Base-by-base conservation (phyloP, 2,113 vertebrate species). In the Pogonocichla stellata region DNA sequence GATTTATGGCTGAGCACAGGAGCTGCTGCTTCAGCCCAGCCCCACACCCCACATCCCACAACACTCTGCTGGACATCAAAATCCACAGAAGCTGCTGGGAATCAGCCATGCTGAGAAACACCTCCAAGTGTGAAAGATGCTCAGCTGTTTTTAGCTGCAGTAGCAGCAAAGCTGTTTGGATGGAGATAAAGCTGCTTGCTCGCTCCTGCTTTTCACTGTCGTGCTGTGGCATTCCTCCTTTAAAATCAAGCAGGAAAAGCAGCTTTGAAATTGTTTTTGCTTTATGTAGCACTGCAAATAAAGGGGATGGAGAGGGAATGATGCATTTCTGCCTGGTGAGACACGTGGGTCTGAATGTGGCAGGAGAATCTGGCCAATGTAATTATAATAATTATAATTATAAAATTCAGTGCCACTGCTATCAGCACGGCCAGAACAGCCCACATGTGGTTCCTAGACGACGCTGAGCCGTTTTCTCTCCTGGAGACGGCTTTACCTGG, bases 401-500 rank as follows among this genome's bases (percentile, higher is more conserved):
- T 8, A 56, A 54, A 48, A 54, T 12, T 80, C 23, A 61, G 11
- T 6, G 16, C 17, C 36, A 45, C 40, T 29, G 18, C 31, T 34
- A 10, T 16, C 70, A 58, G 22, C 8, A 4, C 0, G 0, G 13
- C n/a, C 15, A n/a, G 23, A 71, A 11, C 29, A 69, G 12, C 60
- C 18, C 87, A 33, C 29, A n/a, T 2, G 10, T 6, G 13, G 24
- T 6, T 15, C 38, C 19, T 2, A 4, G 2, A 13, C 5, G 15
- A 61, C 2, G 26, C 1, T 19, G 42, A 84, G 43, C 8, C 38
- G 2, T 23, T 4, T 40, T 20, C 5, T 15, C 57, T 31, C n/a
- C 78, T 4, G n/a, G 5, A 18, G 10, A 4, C 0, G 19, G 13
- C 19, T 82, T 22, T 83, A 99, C 99, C 99, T 98, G 99, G 97